Evolutionary conservation across 2,797 vertebrate genomes (phyloP).

Genomic region (Gorsachius magnificus): DNA sequence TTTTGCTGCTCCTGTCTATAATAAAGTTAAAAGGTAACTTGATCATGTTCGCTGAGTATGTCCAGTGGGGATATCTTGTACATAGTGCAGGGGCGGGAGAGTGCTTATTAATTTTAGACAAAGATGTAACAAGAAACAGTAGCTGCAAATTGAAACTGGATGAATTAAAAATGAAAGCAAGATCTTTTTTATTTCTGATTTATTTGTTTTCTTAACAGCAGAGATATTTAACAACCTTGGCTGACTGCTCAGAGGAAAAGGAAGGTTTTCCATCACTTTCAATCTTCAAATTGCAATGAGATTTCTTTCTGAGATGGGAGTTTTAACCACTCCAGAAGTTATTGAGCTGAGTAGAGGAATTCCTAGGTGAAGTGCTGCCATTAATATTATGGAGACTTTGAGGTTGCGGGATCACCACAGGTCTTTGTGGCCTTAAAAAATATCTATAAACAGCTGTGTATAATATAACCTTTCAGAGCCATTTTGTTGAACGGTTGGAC

Average conservation of each 20-base stretch:
- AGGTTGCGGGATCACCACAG: background rate
- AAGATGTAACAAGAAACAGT: background rate
- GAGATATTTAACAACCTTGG: background rate
- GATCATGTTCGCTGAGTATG: background rate
- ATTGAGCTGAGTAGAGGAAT: background rate
- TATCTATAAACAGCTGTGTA: background rate
- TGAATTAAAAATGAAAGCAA: background rate
- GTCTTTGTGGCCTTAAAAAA: background rate
- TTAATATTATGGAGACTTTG: background rate
- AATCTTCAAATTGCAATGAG: background rate
- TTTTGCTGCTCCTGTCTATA: constrained; percentile 11
- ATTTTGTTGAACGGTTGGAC: background rate
- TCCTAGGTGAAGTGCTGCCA: background rate
- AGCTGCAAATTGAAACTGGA: background rate
- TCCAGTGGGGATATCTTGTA: background rate
- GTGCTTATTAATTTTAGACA: constrained; percentile 14
- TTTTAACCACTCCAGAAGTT: background rate
- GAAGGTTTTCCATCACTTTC: background rate
- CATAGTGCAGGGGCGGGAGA: background rate
- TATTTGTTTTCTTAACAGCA: background rate
- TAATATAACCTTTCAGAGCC: background rate
- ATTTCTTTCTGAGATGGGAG: background rate
- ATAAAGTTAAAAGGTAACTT: constrained; percentile 36
- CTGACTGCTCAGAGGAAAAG: background rate
- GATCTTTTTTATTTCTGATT: background rate